Percentiles rank a stretch among this genome's conserved stretches.
Conservation (phyloP, 2,797 vertebrate species). For the Thripadectes ignobilis region DNA sequence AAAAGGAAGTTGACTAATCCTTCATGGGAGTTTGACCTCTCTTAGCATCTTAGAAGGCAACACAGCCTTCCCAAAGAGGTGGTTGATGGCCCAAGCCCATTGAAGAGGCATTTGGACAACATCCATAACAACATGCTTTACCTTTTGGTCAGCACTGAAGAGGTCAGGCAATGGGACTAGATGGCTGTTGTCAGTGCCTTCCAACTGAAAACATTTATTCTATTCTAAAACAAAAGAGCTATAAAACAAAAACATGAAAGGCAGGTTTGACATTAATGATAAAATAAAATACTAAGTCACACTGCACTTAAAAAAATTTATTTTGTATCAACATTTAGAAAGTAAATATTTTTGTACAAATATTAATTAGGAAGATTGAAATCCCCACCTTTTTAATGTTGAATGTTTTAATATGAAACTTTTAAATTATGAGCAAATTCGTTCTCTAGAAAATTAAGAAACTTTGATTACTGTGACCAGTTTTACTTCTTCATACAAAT, state of each 20-base stretch:
- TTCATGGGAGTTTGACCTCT: neutral
- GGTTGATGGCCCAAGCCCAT: neutral
- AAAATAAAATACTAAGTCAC: neutral
- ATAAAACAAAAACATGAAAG: neutral
- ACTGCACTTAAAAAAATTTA: neutral
- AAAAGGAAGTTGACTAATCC: neutral
- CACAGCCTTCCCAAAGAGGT: neutral
- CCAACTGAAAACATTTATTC: neutral
- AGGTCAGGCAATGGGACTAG: neutral
- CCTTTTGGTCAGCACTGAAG: neutral
- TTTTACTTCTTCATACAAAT: neutral
- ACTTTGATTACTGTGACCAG: neutral
- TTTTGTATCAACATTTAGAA: neutral
- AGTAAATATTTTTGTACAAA: neutral
- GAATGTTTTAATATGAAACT: neutral
- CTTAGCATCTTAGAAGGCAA: neutral
- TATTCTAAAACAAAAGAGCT: neutral
- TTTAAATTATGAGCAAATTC: neutral
- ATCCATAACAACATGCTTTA: neutral
- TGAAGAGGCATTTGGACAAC: neutral
- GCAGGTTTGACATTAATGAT: neutral
- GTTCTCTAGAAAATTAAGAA: neutral
- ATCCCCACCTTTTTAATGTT: neutral
- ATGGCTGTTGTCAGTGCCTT: neutral
- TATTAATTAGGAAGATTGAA: neutral